These are phyloP conservation scores for Pollenia angustigena DNA, from an alignment of 2,888 invertebrate genomes.

Conservation along the genomic window DNA sequence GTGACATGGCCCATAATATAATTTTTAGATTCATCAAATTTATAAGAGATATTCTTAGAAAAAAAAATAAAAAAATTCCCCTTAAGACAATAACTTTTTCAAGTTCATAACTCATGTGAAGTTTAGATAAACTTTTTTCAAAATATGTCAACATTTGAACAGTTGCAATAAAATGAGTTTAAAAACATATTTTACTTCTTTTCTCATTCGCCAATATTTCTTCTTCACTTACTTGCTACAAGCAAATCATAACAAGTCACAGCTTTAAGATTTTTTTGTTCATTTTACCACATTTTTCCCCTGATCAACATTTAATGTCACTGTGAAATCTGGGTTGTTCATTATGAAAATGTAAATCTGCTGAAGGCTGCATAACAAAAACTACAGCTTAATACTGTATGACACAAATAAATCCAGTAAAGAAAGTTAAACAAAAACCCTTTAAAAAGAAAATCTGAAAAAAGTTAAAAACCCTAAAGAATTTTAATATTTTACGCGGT, in stretches of 20 bases:
- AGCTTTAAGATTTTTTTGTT: not conserved
- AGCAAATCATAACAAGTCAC: not conserved
- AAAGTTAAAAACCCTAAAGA: constrained; percentile 16
- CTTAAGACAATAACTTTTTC: not conserved
- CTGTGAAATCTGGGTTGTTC: constrained; percentile 6
- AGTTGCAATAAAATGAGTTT: constrained; percentile 17
- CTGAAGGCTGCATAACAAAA: constrained; percentile 27
- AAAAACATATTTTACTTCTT: not conserved
- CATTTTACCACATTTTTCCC: not conserved
- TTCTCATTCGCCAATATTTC: not conserved
- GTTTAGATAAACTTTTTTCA: not conserved
- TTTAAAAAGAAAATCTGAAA: not conserved
- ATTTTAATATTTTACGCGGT: constrained; percentile 44
- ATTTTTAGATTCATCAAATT: too few relatives aligned
- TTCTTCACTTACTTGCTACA: not conserved
- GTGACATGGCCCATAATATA: too few relatives aligned
- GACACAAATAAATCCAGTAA: not conserved
- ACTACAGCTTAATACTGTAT: constrained; percentile 13
- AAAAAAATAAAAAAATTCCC: too few relatives aligned
- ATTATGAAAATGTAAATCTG: constrained; percentile 23
- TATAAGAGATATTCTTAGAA: too few relatives aligned
- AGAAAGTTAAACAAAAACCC: not conserved
- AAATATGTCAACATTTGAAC: constrained; percentile 19
- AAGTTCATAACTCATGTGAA: not conserved
- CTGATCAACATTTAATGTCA: constrained; percentile 16